Conservation (phyloP, 2,888 invertebrate genomes). For the Bugulina stolonifera region DNA sequence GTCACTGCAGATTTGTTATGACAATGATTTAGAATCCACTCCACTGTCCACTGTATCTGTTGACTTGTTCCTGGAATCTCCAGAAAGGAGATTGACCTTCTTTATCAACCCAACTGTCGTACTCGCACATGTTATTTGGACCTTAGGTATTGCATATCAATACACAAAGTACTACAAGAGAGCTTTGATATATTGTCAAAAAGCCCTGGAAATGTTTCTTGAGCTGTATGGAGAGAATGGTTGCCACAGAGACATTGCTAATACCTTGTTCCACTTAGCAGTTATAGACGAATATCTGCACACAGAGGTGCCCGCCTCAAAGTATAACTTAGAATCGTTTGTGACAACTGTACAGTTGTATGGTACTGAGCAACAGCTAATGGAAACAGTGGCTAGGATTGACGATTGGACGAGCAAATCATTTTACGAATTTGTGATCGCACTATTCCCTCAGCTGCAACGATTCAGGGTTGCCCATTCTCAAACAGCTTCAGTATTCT, state of each 20-base stretch:
- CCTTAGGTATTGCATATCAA: background rate
- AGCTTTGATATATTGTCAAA: background rate
- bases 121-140: background rate
- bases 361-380: background rate
- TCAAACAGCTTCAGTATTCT: background rate
- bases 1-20: background rate
- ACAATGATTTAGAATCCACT: background rate
- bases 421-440: background rate
- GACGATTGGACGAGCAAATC: background rate
- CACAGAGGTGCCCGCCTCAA: background rate
- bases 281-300: background rate
- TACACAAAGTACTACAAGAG: background rate
- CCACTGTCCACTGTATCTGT: background rate
- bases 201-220: background rate
- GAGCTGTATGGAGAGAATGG: background rate
- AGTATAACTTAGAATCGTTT: background rate
- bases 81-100: background rate
- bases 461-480: background rate
- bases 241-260: slow-evolving; percentile 6
- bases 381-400: background rate
- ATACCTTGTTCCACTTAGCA: background rate
- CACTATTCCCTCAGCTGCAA: background rate
- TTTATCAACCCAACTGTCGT: background rate
- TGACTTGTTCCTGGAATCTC: background rate
- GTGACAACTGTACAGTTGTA: background rate